Evolutionary conservation across 2,797 vertebrate genomes (phyloP), one percentile per base, ranked within the genome.

Genomic region (Arctocebus calabarensis): DNA sequence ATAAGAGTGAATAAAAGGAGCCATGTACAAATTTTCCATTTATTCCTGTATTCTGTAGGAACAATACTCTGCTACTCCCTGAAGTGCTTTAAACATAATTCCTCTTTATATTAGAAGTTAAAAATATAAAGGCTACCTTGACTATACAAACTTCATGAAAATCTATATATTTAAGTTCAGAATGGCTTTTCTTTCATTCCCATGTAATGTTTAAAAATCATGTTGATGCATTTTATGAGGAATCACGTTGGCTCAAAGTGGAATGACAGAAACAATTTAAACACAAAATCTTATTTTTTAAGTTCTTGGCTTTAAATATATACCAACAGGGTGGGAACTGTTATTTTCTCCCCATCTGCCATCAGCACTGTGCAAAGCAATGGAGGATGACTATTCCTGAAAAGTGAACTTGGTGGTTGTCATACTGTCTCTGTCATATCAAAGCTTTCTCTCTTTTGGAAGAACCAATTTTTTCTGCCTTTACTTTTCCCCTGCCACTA

Each of bases 101-200:
- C 81, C 77, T 52, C 68, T 90, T 89, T 83, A 73, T 48, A 64
- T 70, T 90, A 81, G 73, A 89, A 61, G 37, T 29, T 77, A 75
- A 84, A 82, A 94, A n/a, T 23, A 71, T 43, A 89, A 96, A 85
- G 23, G 43, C 55, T 84, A 85, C 45, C 17, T 37, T 83, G 73
- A 29, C 59, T 84, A 43, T 13, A 79, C 32, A 90, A 59, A 23
- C 83, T 92, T 88, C 62, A 37, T 55, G 16, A 78, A 83, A 88
- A 86, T 75, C 64, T 70, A 74, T 52, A 45, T 90, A 81, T 62
- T 94, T 92, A 88, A 68, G 27, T 48, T 87, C 62, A 83, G 23
- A 88, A 85, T 90, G 70, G 45, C 62, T 92, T 89, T 91, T 61
- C 64, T 86, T 94, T 90, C 43, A 70, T 70, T 79, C 52, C 7